Evolutionary conservation across 2,797 vertebrate genomes (phyloP).

Genomic region (Eurystomus glaucurus): DNA sequence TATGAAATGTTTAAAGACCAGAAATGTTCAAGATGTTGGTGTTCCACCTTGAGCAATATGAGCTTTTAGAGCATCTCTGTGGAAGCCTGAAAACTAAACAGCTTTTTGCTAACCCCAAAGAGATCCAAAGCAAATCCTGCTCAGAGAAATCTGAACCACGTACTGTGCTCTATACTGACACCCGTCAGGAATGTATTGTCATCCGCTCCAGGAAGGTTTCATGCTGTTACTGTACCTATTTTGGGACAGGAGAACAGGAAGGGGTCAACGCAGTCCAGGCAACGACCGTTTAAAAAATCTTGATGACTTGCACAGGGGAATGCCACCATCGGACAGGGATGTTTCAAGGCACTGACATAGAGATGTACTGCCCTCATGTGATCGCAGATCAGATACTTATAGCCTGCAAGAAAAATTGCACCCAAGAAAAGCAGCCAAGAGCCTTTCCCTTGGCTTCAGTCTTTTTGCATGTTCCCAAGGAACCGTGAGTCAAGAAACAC

Average conservation of each 20-base stretch:
- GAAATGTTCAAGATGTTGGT: not conserved
- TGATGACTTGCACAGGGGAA: constrained; percentile 91
- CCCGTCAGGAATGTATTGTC: not conserved
- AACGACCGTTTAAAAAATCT: constrained; percentile 88
- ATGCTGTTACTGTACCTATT: constrained; percentile 85
- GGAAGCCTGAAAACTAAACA: not conserved
- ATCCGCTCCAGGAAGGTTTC: not conserved
- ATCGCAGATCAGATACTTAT: constrained; percentile 93
- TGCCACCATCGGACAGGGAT: constrained; percentile 86
- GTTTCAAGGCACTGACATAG: constrained; percentile 90
- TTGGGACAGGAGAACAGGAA: constrained; percentile 89
- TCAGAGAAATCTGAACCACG: not conserved
- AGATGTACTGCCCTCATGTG: constrained; percentile 96
- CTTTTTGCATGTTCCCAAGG: not conserved
- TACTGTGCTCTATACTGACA: not conserved
- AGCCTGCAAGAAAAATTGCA: constrained; percentile 84
- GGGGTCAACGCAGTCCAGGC: constrained; percentile 84
- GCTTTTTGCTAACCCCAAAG: not conserved
- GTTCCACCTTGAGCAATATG: not conserved
- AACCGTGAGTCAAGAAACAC: not conserved
- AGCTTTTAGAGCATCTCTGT: not conserved
- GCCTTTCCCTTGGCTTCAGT: not conserved
- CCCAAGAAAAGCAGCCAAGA: not conserved
- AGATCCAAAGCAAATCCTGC: not conserved
- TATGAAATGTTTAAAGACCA: not conserved